Conservation (phyloP, 2,888 invertebrate genomes). For the Tetragnatha montana region DNA sequence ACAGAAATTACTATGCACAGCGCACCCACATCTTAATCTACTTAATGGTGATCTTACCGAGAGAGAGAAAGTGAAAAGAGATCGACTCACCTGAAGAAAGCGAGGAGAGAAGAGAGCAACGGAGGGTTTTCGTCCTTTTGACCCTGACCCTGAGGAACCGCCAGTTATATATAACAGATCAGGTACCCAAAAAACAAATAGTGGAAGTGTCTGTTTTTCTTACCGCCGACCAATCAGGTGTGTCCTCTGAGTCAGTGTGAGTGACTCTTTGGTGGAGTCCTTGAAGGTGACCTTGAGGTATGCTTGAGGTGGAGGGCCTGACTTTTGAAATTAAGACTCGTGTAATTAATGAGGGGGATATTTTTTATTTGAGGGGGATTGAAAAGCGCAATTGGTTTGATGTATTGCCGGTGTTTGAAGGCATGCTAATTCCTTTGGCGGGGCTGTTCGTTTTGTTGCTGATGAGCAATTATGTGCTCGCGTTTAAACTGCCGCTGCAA, state of each 20-base stretch:
- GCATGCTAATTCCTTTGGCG: background rate
- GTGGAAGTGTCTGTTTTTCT: conserved; percentile 47
- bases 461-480: too few species aligned
- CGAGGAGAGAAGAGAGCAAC: conserved; percentile 7
- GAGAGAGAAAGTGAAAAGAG: background rate
- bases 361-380: background rate
- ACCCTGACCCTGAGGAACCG: conserved; percentile 58
- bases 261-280: conserved; percentile 57
- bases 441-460: too few species aligned
- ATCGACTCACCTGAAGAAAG: background rate
- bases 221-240: conserved; percentile 56
- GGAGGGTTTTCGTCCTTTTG: conserved; percentile 5
- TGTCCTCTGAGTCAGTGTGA: conserved; percentile 49
- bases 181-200: conserved; percentile 59
- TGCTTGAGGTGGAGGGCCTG: conserved; percentile 15
- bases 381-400: background rate
- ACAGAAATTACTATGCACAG: background rate
- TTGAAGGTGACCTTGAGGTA: conserved; percentile 65
- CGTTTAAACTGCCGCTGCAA: too few species aligned
- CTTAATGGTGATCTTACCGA: background rate
- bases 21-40: background rate
- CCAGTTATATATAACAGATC: conserved; percentile 57
- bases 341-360: conserved; percentile 12
- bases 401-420: background rate
- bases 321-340: conserved; percentile 2